These are phyloP conservation scores for Euleptes europaea DNA, from an alignment of 2,113 vertebrate genomes.

Conservation along the genomic window DNA sequence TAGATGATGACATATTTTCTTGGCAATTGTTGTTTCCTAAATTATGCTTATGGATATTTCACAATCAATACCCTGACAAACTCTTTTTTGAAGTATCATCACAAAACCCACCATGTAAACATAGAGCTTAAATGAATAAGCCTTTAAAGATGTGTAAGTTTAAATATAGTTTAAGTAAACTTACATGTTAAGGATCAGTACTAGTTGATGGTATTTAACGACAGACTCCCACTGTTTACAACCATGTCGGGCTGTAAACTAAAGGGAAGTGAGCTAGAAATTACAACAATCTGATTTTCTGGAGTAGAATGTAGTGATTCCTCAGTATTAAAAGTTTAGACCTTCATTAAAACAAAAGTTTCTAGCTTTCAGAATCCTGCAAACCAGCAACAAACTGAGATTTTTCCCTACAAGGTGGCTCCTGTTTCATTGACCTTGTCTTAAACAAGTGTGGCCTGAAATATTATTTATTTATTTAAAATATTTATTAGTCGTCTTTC, in stretches of 20 bases:
- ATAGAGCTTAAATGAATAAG: background rate
- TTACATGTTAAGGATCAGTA: background rate
- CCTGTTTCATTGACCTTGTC: background rate
- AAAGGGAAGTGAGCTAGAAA: background rate
- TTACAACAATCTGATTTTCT: background rate
- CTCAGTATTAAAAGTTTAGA: background rate
- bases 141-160: background rate
- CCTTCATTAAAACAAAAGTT: background rate
- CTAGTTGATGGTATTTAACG: background rate
- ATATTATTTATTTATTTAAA: background rate
- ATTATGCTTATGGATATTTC: slow-evolving; percentile 6
- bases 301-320: background rate
- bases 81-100: background rate
- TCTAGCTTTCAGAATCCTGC: background rate
- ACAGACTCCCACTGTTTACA: no score
- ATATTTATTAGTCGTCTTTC: no score
- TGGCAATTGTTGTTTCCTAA: slow-evolving; percentile 41
- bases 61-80: background rate
- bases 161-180: background rate
- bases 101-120: background rate
- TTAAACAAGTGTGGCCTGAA: background rate
- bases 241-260: background rate
- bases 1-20: slow-evolving; percentile 52
- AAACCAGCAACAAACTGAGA: background rate
- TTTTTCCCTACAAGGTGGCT: background rate